Percentiles rank a stretch among this genome's conserved stretches.
These are phyloP conservation scores for Drosophila tristis DNA, from an alignment of 1,140 invertebrate species.

Conservation along the genomic window DNA sequence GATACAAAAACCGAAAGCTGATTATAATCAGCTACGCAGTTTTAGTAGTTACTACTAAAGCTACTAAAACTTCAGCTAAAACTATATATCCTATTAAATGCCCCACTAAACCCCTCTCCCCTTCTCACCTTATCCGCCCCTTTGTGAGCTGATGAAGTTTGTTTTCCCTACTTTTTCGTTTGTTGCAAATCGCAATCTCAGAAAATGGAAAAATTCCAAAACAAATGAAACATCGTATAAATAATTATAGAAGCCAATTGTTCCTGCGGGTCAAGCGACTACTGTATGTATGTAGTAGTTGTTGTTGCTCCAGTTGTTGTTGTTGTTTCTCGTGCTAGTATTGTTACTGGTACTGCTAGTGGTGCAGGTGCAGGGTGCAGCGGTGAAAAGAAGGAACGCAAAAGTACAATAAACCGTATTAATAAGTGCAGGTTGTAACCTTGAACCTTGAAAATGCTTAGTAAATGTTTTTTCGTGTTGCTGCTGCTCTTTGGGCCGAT, in stretches of 20 bases:
- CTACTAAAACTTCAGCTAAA: too few species aligned
- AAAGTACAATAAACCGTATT: conserved; percentile 83
- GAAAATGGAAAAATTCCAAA: conserved; percentile 80
- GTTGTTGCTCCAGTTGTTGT: conserved; percentile 44
- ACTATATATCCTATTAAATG: too few species aligned
- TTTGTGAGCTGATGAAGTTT: neutral
- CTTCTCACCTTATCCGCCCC: too few species aligned
- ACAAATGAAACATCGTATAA: conserved; percentile 84
- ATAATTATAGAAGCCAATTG: conserved; percentile 78
- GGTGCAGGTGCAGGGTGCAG: conserved; percentile 19
- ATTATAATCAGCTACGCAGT: too few species aligned
- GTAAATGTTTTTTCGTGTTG: conserved; percentile 21
- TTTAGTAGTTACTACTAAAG: too few species aligned
- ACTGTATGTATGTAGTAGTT: conserved; percentile 6
- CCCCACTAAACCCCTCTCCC: too few species aligned
- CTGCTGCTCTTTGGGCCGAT: conserved; percentile 22
- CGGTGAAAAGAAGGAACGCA: conserved; percentile 47
- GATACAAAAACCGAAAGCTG: too few species aligned
- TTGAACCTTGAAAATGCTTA: conserved; percentile 62
- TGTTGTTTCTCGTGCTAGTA: conserved; percentile 14
- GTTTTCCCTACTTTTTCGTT: conserved; percentile 9
- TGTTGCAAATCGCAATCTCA: conserved; percentile 20
- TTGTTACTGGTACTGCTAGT: conserved; percentile 41
- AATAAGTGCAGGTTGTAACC: conserved; percentile 80
- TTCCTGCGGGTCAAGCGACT: conserved; percentile 64